Evolutionary conservation across 2,113 vertebrate genomes (phyloP), one percentile per base, ranked within the genome.

Genomic region (Dasypus novemcinctus): DNA sequence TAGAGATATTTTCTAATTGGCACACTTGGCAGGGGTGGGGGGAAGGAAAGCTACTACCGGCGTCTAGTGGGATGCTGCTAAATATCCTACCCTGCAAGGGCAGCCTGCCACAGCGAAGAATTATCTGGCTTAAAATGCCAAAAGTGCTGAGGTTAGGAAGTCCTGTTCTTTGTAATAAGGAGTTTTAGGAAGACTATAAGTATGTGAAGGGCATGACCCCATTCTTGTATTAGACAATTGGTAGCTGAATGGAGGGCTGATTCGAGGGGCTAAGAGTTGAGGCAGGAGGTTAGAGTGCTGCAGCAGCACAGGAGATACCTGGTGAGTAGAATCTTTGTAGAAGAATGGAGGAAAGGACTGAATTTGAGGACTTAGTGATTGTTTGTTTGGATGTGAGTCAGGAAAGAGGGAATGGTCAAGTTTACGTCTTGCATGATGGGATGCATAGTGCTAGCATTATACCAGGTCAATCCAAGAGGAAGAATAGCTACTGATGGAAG

Each of bases 1-100:
- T 84, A 41, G n/a, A 69, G 63, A 84, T 18, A 71, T 20, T 85
- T 85, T 82, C 74, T 95, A 81, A 89, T 59, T 59, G 41, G 78
- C 33, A 64, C 14, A 71, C 43, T 2, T 31, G 2, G 46, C 20
- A 41, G 1, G 1, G 54, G 54, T 54, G 3, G 52, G 52, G 52
- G 52, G 54, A 20, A 57, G 54, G 15, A 20, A 21, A 21, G 54
- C 54, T 78, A 43, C 15, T 33, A 95, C 38, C 1, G 18, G 52
- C 15, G 54, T 63, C 4, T 38, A 4, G 36, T 17, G 54, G 21
- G 36, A 9, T 21, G 27, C 83, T 49, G 46, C 43, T n/a, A 85
- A 66, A 21, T 3, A 29, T 29, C 27, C 31, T 72, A 10, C 14
- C 66, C 5, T 46, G 7, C 46, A 66, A 64, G 36, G 29, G 43